These are phyloP conservation scores for Saturnia japonica DNA, from an alignment of 2,888 invertebrate genomes.

Conservation along the genomic window DNA sequence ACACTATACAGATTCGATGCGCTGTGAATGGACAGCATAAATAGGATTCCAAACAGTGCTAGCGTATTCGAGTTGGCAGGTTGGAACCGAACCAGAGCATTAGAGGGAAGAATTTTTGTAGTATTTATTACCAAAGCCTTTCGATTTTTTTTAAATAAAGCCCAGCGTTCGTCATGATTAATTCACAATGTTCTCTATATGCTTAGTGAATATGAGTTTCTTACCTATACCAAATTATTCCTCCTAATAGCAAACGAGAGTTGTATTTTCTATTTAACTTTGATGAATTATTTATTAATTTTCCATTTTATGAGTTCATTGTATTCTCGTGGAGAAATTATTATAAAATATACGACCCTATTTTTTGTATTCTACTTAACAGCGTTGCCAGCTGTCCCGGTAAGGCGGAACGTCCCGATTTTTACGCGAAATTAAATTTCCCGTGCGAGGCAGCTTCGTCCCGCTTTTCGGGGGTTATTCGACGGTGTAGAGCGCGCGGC, in stretches of 20 bases:
- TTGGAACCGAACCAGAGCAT: neutral
- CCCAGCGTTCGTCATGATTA: too few species aligned
- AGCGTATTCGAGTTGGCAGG: neutral
- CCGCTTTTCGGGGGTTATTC: too few species aligned
- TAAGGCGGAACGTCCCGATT: too few species aligned
- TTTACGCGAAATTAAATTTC: too few species aligned
- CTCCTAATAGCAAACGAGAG: neutral
- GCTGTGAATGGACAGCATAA: neutral
- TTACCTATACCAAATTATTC: neutral
- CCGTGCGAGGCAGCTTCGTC: too few species aligned
- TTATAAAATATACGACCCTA: constrained; percentile 8
- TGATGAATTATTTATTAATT: neutral
- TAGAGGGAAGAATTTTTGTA: neutral
- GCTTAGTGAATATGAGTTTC: too few species aligned
- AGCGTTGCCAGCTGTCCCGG: too few species aligned
- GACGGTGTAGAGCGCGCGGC: too few species aligned
- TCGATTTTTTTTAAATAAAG: neutral
- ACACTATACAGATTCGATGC: neutral
- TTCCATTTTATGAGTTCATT: neutral
- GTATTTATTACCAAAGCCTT: neutral
- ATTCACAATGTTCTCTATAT: too few species aligned
- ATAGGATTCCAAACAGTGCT: neutral
- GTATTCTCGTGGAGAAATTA: neutral
- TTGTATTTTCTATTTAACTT: neutral
- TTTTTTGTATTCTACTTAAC: neutral